These are phyloP conservation scores for Wasmannia auropunctata DNA, from an alignment of 1,140 invertebrate genomes.

Conservation along the genomic window DNA sequence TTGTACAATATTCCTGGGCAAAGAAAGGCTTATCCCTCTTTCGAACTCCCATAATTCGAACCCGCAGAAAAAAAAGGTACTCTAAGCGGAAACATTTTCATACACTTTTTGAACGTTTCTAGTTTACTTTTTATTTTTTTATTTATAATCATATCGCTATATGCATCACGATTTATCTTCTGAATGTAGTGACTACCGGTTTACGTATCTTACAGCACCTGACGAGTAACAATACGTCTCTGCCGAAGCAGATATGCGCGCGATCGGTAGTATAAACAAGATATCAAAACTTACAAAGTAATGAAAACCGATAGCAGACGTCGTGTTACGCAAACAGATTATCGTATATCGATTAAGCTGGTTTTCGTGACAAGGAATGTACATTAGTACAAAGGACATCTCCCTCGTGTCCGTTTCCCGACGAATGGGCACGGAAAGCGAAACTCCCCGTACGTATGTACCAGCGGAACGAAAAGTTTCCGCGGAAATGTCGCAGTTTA, in stretches of 20 bases:
- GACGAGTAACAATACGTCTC: not conserved
- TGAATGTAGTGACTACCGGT: not conserved
- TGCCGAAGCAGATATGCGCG: not conserved
- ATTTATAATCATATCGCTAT: not conserved
- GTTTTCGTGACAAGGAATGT: constrained; percentile 57
- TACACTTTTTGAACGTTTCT: not conserved
- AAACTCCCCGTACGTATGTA: constrained; percentile 45
- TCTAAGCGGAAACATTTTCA: not conserved
- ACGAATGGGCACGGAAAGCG: not conserved
- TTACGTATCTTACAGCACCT: no score
- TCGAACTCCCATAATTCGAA: not conserved
- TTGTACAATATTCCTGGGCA: not conserved
- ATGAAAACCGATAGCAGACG: not conserved
- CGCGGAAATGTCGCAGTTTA: constrained; percentile 36
- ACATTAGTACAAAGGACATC: constrained; percentile 42
- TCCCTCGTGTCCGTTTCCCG: not conserved
- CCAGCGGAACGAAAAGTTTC: constrained; percentile 29
- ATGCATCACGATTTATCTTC: not conserved
- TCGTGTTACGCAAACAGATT: constrained; percentile 32
- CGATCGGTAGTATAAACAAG: not conserved
- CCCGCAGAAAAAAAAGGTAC: not conserved
- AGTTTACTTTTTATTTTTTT: not conserved
- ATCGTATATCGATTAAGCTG: constrained; percentile 36
- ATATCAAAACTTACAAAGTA: not conserved
- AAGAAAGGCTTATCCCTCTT: not conserved